Evolutionary conservation across 2,888 invertebrate species (phyloP), one percentile per base, ranked within the genome.

Genomic region (Yponomeuta sedellus): DNA sequence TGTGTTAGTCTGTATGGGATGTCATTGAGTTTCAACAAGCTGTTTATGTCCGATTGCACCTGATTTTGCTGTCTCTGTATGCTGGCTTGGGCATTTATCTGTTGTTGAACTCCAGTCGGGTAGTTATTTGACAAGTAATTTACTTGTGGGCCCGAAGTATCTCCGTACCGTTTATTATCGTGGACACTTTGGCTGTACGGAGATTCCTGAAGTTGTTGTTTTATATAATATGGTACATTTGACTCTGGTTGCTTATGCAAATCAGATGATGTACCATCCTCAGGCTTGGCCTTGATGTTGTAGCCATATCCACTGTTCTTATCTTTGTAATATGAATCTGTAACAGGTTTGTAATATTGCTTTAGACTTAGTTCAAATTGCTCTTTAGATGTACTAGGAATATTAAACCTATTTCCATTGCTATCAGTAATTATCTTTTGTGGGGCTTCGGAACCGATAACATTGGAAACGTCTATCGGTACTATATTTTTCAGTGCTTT

Each of bases 401-500:
- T 64, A 65, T 70, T 74, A 64, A 75, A 83, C 68, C 78, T 79
- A 58, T 77, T 78, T n/a, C 25, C 61, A 67, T 66, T 79, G 62
- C 69, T 72, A 59, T 85, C 84, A 40, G 74, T 70, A 10, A 68
- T 72, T 16, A 72, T 68, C 73, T 85, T 87, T 4, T 71, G 57
- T 67, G 80, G 77, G 8, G 76, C 69, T 61, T 87, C 85, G 70
- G 83, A 86, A 20, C 80, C 72, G 12, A 91, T 82, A 40, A 88
- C 86, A 70, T 91, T 92, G 52, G 90, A 85, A 4, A 88, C 83
- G 71, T 88, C 91, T 64, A 91, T 88, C 1, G 91, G 86, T 22
- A 91, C 88, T 67, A 91, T 89, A 74, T 86, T 89, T 79, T 90
- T 91, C 65, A 91, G 74, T 1, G 89, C 91, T 71, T 88, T 92